Percentiles rank a stretch among this genome's conserved stretches.
These are phyloP conservation scores for Agrotis exclamationis DNA, from an alignment of 2,888 invertebrate species.

Conservation along the genomic window DNA sequence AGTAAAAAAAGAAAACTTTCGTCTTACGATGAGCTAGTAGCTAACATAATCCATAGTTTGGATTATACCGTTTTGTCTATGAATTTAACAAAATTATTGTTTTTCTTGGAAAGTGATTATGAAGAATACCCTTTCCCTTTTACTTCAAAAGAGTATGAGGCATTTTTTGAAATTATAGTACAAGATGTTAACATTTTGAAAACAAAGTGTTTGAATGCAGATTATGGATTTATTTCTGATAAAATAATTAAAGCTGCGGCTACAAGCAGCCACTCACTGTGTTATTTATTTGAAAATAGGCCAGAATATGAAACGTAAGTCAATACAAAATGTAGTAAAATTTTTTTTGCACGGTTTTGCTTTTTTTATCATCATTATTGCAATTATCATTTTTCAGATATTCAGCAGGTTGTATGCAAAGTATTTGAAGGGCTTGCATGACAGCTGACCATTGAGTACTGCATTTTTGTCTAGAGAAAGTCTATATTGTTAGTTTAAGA, in stretches of 20 bases:
- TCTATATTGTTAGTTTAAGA: neutral
- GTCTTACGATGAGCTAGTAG: constrained; percentile 10
- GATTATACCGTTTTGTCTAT: neutral
- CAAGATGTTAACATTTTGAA: constrained; percentile 57
- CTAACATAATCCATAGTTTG: neutral
- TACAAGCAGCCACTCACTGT: constrained; percentile 56
- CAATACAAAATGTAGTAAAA: too few species aligned
- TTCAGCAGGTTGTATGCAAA: neutral
- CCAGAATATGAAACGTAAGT: constrained; percentile 20
- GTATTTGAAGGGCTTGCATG: neutral
- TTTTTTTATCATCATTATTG: neutral
- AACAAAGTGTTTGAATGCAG: constrained; percentile 39
- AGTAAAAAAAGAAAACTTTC: constrained; percentile 28
- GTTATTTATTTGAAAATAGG: constrained; percentile 48
- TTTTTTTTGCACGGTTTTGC: neutral
- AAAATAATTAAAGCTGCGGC: constrained; percentile 61
- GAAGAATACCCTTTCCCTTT: constrained; percentile 62
- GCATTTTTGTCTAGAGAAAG: neutral
- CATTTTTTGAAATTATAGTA: constrained; percentile 65
- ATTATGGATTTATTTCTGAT: constrained; percentile 40
- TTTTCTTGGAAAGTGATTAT: constrained; percentile 55
- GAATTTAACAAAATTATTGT: constrained; percentile 14
- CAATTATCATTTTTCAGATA: neutral
- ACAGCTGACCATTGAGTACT: neutral
- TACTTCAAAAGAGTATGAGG: constrained; percentile 55